Evolutionary conservation across 2,888 invertebrate genomes (phyloP).

Genomic region (Agrypnus murinus): DNA sequence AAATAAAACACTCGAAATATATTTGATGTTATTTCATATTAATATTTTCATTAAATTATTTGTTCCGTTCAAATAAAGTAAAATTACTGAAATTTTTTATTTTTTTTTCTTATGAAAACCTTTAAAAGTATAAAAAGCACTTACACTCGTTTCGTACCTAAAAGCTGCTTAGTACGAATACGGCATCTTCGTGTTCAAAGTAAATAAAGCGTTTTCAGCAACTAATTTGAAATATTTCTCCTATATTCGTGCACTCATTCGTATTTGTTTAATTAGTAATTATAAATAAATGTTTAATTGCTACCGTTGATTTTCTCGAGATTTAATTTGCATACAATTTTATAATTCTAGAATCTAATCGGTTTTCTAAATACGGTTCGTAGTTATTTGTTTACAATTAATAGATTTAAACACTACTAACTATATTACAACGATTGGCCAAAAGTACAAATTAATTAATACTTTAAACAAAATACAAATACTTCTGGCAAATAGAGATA

Average conservation of each 20-base stretch:
- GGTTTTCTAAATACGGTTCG: too few species aligned
- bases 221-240: conserved; percentile 22
- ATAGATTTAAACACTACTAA: too few species aligned
- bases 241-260: conserved; percentile 33
- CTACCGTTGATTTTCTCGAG: conserved; percentile 16
- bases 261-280: conserved; percentile 39
- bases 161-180: conserved; percentile 30
- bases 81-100: background rate
- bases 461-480: too few species aligned
- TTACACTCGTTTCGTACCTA: conserved; percentile 22
- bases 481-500: too few species aligned
- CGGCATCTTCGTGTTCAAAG: conserved; percentile 32
- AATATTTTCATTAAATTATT: too few species aligned
- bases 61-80: too few species aligned
- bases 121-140: conserved; percentile 24
- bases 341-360: too few species aligned
- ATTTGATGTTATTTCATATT: too few species aligned
- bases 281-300: conserved; percentile 34
- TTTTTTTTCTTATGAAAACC: conserved; percentile 15
- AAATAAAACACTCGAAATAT: too few species aligned
- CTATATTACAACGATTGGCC: too few species aligned
- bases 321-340: conserved; percentile 16
- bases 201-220: conserved; percentile 27
- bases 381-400: too few species aligned
- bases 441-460: too few species aligned